phyloP scores from a whole-genome alignment of 1,140 invertebrate genomes.

The Diorhabda elongata region DNA sequence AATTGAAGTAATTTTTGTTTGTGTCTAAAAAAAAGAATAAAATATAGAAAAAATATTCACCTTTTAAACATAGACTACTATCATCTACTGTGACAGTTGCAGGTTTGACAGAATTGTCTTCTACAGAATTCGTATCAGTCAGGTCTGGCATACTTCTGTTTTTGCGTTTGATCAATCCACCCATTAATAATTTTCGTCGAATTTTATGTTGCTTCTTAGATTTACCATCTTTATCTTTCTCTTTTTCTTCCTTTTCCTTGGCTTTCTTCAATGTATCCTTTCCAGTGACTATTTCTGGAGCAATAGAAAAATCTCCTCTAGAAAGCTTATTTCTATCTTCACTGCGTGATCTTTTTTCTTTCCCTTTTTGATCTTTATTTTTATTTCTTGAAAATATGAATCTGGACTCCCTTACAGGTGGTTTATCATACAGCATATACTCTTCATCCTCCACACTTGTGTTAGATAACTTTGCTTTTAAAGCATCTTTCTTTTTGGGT shows the following conservation, averaged over 20 bases:
- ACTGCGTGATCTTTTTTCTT: constrained; percentile 74
- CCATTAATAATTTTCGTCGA: constrained; percentile 81
- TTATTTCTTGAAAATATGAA: constrained; percentile 63
- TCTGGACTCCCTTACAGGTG: constrained; percentile 61
- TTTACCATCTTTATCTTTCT: constrained; percentile 62
- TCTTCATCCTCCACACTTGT: constrained; percentile 67
- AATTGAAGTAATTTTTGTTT: no score
- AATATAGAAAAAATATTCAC: constrained; percentile 18
- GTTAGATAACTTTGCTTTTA: constrained; percentile 58
- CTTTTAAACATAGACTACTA: constrained; percentile 64
- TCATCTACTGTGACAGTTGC: constrained; percentile 67
- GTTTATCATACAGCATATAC: constrained; percentile 58
- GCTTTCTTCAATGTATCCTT: constrained; percentile 55
- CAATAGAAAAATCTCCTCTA: constrained; percentile 60
- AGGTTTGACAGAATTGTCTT: constrained; percentile 31
- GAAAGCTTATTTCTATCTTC: constrained; percentile 73
- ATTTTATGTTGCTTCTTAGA: constrained; percentile 90
- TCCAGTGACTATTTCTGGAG: constrained; percentile 53
- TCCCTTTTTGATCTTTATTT: constrained; percentile 60
- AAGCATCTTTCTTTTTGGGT: constrained; percentile 77
- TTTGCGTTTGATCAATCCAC: constrained; percentile 80
- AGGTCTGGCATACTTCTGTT: constrained; percentile 89
- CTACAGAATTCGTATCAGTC: constrained; percentile 63
- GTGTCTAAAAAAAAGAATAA: not conserved
- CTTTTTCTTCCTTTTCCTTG: constrained; percentile 61